Evolutionary conservation across 37 sponge, comb jelly and placozoan genomes (phyloP), one percentile per base, ranked within the genome.

Genomic region (Agelas oroides): DNA sequence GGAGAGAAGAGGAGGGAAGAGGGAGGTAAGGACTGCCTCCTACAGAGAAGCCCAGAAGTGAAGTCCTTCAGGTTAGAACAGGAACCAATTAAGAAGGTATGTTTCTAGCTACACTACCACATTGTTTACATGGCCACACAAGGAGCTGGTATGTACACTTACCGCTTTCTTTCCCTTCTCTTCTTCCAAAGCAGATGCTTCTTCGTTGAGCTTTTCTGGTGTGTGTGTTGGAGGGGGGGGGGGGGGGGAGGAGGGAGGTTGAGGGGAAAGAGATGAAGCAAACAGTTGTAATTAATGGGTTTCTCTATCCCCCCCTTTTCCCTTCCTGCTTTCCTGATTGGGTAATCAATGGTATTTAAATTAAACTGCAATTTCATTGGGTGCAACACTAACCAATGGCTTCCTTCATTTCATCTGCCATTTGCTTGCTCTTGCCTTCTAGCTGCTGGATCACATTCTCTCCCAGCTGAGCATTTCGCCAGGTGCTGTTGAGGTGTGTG

Each of bases 391-490:
- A 55, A 86, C 91, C 86, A 73, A 94, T 96, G 81, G 89, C 81
- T 54, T 88, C 86, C 59, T 94, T 88, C 84, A 89, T 84, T 78
- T 96, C 88, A 36, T 89, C 74, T 14, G 92, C 75, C 72, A 96
- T 90, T 56, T 90, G 58, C 52, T 87, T 81, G 53, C 93, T 92
- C 74, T 96, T 88, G 54, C 88, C 82, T 52, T 96, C 97, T 69
- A 96, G 64, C 70, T 94, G 79, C 30, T 67, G 52, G n/a, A 98
- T 87, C 59, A 94, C 76, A 0, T 86, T 86, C 58, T 94, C 97
- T 18, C 99, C 99, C 56, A 98, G 58, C 79, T 94, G 95, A 54
- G 97, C 95, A 90, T 98, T 98, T 57, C 92, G 86, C 97, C 97
- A 98, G 33, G 99, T 98, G 18, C 97, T 97, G 71, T 18, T 59